phyloP scores from a whole-genome alignment of 2,113 vertebrate genomes.

The Ceyx margarethae region DNA sequence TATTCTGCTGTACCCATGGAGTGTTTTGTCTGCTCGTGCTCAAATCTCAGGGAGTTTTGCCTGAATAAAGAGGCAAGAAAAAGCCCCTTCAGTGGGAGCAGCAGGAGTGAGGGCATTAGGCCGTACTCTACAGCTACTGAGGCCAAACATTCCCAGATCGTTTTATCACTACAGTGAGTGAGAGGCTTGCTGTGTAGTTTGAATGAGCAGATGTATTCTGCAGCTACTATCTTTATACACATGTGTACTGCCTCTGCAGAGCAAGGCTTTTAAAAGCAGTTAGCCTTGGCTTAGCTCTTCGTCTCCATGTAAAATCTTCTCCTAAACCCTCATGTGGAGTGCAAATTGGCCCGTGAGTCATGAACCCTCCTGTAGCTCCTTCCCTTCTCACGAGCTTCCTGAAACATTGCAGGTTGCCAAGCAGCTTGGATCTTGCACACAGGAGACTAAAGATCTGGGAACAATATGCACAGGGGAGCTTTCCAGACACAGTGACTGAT shows the following conservation, averaged over 20 bases:
- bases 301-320: background rate
- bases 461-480: background rate
- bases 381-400: background rate
- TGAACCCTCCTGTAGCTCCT: background rate
- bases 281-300: background rate
- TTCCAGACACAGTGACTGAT: background rate
- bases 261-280: background rate
- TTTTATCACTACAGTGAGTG: background rate
- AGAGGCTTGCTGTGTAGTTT: background rate
- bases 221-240: background rate
- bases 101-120: background rate
- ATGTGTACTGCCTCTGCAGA: background rate
- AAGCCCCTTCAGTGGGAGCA: background rate
- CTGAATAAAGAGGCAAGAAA: background rate
- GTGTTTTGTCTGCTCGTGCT: background rate
- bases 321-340: background rate
- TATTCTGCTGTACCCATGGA: fast-evolving
- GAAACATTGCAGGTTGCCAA: background rate
- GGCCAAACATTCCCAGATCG: background rate
- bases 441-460: background rate
- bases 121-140: fast-evolving
- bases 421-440: background rate
- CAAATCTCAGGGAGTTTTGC: background rate
- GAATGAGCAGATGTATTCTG: background rate
- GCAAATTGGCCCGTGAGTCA: background rate